Evolutionary conservation across 2,113 vertebrate species (phyloP).

Genomic region (Anhinga rufa): DNA sequence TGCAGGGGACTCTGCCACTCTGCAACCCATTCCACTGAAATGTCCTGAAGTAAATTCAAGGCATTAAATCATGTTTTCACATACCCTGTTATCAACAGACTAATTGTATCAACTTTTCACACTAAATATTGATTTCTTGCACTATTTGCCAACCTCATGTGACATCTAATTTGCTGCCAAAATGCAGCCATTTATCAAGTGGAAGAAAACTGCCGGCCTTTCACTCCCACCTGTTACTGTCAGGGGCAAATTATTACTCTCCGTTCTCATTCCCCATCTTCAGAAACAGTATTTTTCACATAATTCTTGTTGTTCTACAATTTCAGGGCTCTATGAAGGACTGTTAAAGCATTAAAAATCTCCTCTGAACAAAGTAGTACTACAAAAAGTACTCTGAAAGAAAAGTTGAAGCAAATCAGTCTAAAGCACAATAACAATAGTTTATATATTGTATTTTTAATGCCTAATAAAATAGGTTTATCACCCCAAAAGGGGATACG

Average conservation of each 20-base stretch:
- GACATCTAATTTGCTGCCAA: constrained; percentile 50
- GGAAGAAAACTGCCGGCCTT: constrained; percentile 13
- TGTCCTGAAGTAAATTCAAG: background rate
- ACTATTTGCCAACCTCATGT: constrained; percentile 16
- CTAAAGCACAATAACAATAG: background rate
- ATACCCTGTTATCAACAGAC: background rate
- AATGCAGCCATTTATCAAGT: constrained; percentile 22
- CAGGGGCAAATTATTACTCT: background rate
- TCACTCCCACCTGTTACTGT: background rate
- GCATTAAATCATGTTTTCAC: background rate
- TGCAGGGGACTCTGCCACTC: background rate
- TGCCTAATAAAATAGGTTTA: background rate
- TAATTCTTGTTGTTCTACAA: background rate
- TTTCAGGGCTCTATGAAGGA: background rate
- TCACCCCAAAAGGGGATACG: background rate
- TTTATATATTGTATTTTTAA: background rate
- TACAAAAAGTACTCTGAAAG: background rate
- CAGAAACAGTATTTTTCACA: background rate
- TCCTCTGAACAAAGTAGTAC: background rate
- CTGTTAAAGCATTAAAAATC: background rate
- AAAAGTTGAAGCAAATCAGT: background rate
- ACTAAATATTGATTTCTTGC: constrained; percentile 29
- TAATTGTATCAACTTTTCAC: background rate
- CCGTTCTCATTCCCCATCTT: background rate
- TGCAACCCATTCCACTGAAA: background rate